Conservation (phyloP, 2,113 vertebrate species). For the Tympanuchus pallidicinctus region DNA sequence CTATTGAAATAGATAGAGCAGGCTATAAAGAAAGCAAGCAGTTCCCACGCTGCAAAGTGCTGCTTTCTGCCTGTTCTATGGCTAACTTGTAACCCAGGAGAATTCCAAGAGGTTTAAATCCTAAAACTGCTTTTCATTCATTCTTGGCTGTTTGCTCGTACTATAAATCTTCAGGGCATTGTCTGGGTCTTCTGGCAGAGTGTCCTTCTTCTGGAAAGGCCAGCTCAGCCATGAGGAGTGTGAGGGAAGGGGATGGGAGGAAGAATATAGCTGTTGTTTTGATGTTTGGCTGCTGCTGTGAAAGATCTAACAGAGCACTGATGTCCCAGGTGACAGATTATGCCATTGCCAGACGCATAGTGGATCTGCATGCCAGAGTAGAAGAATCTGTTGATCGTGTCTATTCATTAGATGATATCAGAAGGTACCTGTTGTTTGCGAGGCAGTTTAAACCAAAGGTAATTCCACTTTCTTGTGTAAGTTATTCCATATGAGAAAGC, state of each 20-base stretch:
- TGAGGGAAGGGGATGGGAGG: background rate
- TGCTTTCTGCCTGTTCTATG: background rate
- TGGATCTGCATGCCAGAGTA: slow-evolving; percentile 94
- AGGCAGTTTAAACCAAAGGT: slow-evolving; percentile 99
- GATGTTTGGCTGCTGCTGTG: background rate
- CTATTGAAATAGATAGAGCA: background rate
- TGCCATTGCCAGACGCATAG: slow-evolving; percentile 95
- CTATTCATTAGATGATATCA: slow-evolving; percentile 95
- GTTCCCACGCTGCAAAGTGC: slow-evolving; percentile 17
- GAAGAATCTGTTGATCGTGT: slow-evolving; percentile 93
- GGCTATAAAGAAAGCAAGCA: slow-evolving; percentile 9
- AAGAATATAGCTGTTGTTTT: background rate
- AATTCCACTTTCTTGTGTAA: background rate
- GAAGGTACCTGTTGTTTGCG: slow-evolving; percentile 95
- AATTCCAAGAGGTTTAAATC: slow-evolving; percentile 26
- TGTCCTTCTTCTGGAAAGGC: background rate
- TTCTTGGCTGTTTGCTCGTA: background rate
- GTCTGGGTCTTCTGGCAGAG: background rate
- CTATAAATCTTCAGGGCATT: background rate
- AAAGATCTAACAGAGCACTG: slow-evolving; percentile 2
- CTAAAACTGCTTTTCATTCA: slow-evolving; percentile 2
- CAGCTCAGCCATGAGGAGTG: background rate
- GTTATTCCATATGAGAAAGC: background rate
- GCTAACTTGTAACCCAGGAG: background rate
- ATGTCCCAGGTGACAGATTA: slow-evolving; percentile 92